A percentile compares a stretch with the other conserved stretches of the same genome.
These are phyloP conservation scores for Stercorarius parasiticus DNA, from an alignment of 2,113 vertebrate species.

Conservation along the genomic window DNA sequence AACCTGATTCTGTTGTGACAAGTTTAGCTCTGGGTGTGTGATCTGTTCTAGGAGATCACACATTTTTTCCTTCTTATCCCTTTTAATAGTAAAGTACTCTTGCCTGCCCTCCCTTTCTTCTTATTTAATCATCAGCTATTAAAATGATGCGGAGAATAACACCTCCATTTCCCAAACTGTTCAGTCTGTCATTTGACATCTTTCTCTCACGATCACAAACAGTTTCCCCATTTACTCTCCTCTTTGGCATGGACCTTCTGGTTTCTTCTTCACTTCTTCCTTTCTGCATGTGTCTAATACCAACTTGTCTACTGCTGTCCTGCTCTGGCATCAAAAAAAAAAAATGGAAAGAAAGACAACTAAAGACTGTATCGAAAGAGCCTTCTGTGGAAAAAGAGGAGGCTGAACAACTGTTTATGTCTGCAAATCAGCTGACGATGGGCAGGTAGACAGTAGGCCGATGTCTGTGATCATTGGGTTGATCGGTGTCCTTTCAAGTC, in stretches of 20 bases:
- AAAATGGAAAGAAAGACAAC: neutral
- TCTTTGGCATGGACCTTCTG: neutral
- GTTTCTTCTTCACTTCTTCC: neutral
- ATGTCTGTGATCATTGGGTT: too few relatives aligned
- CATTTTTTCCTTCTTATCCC: neutral
- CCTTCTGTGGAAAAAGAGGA: neutral
- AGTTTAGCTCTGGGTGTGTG: conserved; percentile 19
- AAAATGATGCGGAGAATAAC: neutral
- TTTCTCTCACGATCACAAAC: neutral
- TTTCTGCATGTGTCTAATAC: neutral
- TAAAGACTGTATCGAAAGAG: neutral
- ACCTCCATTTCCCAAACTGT: neutral
- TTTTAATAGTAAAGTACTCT: neutral
- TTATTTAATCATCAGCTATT: neutral
- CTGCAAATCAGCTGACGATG: neutral
- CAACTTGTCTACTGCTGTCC: neutral
- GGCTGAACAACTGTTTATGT: neutral
- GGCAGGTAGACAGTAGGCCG: neutral
- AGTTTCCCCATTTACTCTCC: neutral
- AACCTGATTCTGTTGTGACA: conserved; percentile 50
- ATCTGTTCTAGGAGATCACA: conserved; percentile 28
- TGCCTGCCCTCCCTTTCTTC: neutral
- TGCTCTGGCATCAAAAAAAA: neutral
- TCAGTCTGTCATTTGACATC: conserved; percentile 7
- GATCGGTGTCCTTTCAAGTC: neutral